Evolutionary conservation across 1,140 invertebrate species (phyloP).

Genomic region (Lasioglossum baleicum): DNA sequence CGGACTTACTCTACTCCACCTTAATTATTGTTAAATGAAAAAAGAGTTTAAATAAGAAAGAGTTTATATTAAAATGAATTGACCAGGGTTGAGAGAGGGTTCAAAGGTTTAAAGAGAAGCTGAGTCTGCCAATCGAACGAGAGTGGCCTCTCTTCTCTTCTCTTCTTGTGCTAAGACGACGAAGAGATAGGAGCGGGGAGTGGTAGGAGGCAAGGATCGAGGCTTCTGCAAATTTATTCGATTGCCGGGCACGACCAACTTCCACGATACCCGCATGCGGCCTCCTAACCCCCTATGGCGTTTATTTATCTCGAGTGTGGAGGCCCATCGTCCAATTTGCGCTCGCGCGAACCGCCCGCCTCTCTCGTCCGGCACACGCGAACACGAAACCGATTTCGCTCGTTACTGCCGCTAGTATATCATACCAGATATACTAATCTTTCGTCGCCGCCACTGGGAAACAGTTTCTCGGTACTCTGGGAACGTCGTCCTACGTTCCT

Average conservation of each 20-base stretch:
- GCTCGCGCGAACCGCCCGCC: slow-evolving; percentile 34
- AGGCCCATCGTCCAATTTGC: slow-evolving; percentile 62
- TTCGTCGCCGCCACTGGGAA: background rate
- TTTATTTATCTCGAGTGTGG: slow-evolving; percentile 67
- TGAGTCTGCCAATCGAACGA: slow-evolving; percentile 25
- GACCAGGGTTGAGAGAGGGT: no score
- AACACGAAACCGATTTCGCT: slow-evolving; percentile 39
- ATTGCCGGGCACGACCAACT: slow-evolving; percentile 45
- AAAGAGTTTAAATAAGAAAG: no score
- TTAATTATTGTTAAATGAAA: no score
- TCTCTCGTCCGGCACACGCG: slow-evolving; percentile 21
- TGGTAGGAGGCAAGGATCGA: slow-evolving; percentile 34
- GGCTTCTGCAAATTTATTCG: slow-evolving; percentile 55
- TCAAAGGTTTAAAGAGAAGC: background rate
- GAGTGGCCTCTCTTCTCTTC: slow-evolving; percentile 17
- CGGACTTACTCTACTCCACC: no score
- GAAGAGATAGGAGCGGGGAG: background rate
- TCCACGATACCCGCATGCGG: slow-evolving; percentile 59
- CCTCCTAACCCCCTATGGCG: slow-evolving; percentile 45
- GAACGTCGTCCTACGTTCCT: no score
- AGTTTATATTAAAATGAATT: no score
- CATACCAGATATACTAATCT: slow-evolving; percentile 41
- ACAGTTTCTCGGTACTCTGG: slow-evolving; percentile 1
- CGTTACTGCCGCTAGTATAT: slow-evolving; percentile 39
- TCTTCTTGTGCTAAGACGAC: no score